These are phyloP conservation scores for Elgaria multicarinata DNA, from an alignment of 2,113 vertebrate genomes.

Conservation along the genomic window DNA sequence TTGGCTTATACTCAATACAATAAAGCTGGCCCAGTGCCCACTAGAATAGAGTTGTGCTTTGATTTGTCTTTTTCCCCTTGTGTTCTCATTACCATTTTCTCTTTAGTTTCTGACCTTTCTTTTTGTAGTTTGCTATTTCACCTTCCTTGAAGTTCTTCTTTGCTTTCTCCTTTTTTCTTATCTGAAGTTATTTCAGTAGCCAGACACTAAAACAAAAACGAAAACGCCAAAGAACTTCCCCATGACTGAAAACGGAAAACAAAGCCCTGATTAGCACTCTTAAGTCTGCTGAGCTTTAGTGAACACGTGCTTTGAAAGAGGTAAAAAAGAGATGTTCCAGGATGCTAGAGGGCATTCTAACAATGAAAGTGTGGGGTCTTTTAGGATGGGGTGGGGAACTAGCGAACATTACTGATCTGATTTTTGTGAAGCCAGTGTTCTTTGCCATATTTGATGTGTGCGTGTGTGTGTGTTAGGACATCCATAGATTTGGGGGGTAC, in stretches of 20 bases:
- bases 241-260: neutral
- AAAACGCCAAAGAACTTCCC: neutral
- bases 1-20: conserved; percentile 2
- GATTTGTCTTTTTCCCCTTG: neutral
- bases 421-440: neutral
- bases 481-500: neutral
- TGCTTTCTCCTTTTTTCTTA: neutral
- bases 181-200: neutral
- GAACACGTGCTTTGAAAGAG: neutral
- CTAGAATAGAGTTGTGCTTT: neutral
- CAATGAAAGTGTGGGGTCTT: neutral
- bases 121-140: neutral
- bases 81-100: neutral
- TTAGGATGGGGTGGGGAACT: too few species aligned
- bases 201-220: neutral
- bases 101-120: neutral
- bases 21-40: neutral
- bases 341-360: neutral
- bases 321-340: neutral
- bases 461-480: neutral
- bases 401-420: neutral
- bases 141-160: neutral
- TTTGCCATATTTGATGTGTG: neutral
- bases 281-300: neutral
- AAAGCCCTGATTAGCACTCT: neutral